Evolutionary conservation across 1,140 invertebrate genomes (phyloP), one percentile per base, ranked within the genome.

Genomic region (Zaprionus ghesquierei): DNA sequence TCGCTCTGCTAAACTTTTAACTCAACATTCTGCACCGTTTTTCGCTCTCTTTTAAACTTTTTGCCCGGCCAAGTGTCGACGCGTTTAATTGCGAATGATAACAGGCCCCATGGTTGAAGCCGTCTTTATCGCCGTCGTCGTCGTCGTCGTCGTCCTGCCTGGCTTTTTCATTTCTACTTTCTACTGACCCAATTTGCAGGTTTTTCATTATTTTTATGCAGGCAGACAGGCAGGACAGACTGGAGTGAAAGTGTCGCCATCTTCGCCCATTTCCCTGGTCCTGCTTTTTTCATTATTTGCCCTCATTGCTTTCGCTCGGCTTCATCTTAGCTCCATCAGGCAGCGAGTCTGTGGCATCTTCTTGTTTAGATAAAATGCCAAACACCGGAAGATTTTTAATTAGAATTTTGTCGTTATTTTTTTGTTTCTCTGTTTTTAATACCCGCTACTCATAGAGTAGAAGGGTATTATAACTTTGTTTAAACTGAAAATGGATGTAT

Each of bases 321-420:
- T 69, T 60, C 44, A 50, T 44, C 41, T 44, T 41, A 35, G 27
- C 58, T 77, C 25, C 38, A 38, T 46, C 73, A 25, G 18, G 41
- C 25, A n/a, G 8, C n/a, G 25, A 33, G 53, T 58, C 29, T 71
- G 62, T 44, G 54, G 69, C 62, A 51, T 53, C 75, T 87, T 84
- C 85, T 77, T 89, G 84, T 68, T 89, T 78, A 84, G 84, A 84
- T 89, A 89, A 80, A 84, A 84, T 50, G 66, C 77, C 80, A 84
- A 84, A 89, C 72, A 87, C 84, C 79, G 85, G 85, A 85, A 84
- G 80, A 89, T 89, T 89, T 89, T 89, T 89, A 89, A 89, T 89
- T 84, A 89, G 79, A 89, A 80, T 84, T 89, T 82, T 79, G 59
- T 62, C 74, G 50, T 59, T 66, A 35, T 15, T 22, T 51, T 22